A percentile compares a stretch with the other conserved stretches of the same genome.
These are phyloP conservation scores for Oncopodura yosiiana DNA, from an alignment of 1,140 invertebrate species.

Conservation along the genomic window DNA sequence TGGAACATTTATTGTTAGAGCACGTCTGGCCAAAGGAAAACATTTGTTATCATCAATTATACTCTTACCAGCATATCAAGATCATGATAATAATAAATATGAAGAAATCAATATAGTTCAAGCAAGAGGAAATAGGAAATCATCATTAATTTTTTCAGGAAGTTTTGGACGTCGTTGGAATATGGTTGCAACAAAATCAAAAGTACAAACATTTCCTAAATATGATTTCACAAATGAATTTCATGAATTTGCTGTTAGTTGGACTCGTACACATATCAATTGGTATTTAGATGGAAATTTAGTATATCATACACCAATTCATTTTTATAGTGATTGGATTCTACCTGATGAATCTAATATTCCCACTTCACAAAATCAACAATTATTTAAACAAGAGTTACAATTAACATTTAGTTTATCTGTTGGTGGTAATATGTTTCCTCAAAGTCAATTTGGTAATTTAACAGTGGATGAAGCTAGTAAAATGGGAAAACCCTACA, in stretches of 20 bases:
- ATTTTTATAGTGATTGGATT: constrained; percentile 29
- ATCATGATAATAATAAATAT: constrained; percentile 27
- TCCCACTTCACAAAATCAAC: constrained; percentile 21
- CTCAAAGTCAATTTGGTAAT: constrained; percentile 13
- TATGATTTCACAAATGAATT: constrained; percentile 24
- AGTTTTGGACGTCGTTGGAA: constrained; percentile 17
- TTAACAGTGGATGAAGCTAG: constrained; percentile 23
- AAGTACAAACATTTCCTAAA: constrained; percentile 21
- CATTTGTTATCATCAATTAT: constrained; percentile 27
- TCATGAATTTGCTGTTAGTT: constrained; percentile 29
- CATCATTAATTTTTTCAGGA: constrained; percentile 21
- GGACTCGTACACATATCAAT: constrained; percentile 24
- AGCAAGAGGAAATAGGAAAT: constrained; percentile 20
- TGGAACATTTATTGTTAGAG: constrained; percentile 29
- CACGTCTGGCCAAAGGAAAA: constrained; percentile 28
- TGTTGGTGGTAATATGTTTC: constrained; percentile 30
- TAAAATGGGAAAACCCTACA: constrained; percentile 23
- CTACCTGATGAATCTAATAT: constrained; percentile 18
- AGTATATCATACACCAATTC: constrained; percentile 21
- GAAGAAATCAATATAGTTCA: constrained; percentile 30
- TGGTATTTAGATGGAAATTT: constrained; percentile 22
- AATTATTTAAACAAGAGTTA: constrained; percentile 21
- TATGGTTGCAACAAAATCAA: not conserved
- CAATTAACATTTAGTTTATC: constrained; percentile 18
- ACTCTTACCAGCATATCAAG: constrained; percentile 25